These are phyloP conservation scores for Tonatia bakeri DNA, from an alignment of 2,113 vertebrate genomes.

Conservation along the genomic window DNA sequence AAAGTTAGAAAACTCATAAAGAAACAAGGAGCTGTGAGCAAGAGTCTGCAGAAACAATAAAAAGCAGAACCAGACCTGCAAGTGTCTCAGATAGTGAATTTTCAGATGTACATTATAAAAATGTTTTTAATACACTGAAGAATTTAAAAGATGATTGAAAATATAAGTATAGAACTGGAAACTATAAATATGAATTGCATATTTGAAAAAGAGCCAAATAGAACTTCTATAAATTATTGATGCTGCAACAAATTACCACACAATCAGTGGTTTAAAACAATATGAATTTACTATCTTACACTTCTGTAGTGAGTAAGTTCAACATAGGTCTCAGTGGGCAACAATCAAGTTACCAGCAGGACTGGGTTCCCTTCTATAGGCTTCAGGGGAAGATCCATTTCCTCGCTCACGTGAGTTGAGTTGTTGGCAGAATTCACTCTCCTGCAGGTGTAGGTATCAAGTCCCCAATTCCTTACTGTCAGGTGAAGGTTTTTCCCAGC, in stretches of 20 bases:
- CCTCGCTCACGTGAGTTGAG: not conserved
- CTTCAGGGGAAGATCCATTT: not conserved
- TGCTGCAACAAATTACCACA: not conserved
- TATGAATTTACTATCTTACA: not conserved
- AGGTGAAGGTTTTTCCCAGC: not conserved
- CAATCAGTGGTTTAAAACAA: not conserved
- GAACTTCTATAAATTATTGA: not conserved
- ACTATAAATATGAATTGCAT: not conserved
- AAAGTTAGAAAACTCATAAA: not conserved
- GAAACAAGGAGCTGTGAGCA: not conserved
- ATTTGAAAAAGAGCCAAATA: not conserved
- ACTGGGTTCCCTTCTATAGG: not conserved
- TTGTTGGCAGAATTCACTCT: not conserved
- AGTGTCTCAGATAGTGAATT: not conserved
- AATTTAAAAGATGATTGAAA: not conserved
- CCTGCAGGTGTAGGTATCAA: not conserved
- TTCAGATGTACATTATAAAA: not conserved
- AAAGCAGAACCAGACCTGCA: not conserved
- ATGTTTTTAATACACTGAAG: not conserved
- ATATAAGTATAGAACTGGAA: not conserved
- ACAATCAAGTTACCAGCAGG: not conserved
- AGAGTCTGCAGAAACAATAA: not conserved
- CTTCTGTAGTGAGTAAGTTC: not conserved
- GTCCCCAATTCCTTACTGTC: not conserved
- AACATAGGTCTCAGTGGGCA: not conserved